Evolutionary conservation across 35 echinoderm and acorn worm genomes (phyloP), one percentile per base, ranked within the genome.

Genomic region (Anneissia japonica): DNA sequence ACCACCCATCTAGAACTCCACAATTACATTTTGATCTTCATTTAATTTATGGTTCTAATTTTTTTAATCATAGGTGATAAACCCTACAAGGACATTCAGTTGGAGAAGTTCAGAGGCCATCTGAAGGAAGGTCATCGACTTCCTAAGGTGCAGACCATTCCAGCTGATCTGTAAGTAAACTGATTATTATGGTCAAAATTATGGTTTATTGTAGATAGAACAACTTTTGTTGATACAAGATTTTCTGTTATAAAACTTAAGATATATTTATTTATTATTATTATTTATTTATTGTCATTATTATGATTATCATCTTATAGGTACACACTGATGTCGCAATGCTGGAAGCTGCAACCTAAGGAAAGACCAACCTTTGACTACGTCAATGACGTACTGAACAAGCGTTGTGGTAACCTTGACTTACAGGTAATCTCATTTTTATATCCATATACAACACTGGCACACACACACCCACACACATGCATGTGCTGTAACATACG

Each of bases 401-500:
- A 31, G 32, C 35, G 40, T 14, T 37, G 64, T 35, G 36, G 56
- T 79, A 74, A 73, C 28, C 72, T 82, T 14, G 72, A 82, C 3
- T 21, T 89, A 30, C 87, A 89, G 87, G 87, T 89, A 75, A 83
- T 3, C n/a, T n/a, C n/a, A n/a, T n/a, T n/a, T n/a, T n/a, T n/a
- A n/a, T n/a, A n/a, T n/a, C n/a, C n/a, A n/a, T n/a, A n/a, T n/a
- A n/a, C n/a, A n/a, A n/a, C n/a, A n/a, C n/a, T n/a, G n/a, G n/a
- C n/a, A n/a, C n/a, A n/a, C n/a, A n/a, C n/a, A n/a, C n/a, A n/a
- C n/a, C n/a, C n/a, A n/a, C n/a, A n/a, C n/a, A n/a, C n/a, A n/a
- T n/a, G n/a, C n/a, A n/a, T n/a, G n/a, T n/a, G n/a, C n/a, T n/a
- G n/a, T n/a, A n/a, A n/a, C n/a, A n/a, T n/a, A n/a, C n/a, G n/a